Conservation (phyloP, 2,113 vertebrate species). For the Pogona vitticeps region DNA sequence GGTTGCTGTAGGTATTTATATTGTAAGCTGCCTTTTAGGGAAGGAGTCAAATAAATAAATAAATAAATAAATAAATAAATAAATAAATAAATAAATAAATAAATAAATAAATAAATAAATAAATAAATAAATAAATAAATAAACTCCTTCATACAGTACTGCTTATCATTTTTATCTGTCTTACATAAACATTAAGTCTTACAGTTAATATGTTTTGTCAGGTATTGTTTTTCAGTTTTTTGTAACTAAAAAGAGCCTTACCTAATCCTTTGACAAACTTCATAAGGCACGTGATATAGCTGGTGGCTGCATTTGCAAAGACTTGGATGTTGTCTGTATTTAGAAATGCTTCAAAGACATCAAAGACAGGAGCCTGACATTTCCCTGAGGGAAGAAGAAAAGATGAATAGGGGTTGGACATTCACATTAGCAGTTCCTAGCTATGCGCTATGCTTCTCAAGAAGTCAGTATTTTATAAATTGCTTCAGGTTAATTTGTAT, state of each 20-base stretch:
- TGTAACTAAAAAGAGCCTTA: constrained; percentile 53
- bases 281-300: constrained; percentile 99
- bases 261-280: constrained; percentile 98
- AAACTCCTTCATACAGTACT: too few species aligned
- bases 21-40: background rate
- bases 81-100: too few species aligned
- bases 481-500: background rate
- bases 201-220: background rate
- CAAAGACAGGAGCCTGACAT: constrained; percentile 93
- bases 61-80: too few species aligned
- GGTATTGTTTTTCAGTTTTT: background rate
- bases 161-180: too few species aligned
- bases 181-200: background rate
- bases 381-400: constrained; percentile 80
- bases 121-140: too few species aligned
- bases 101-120: too few species aligned
- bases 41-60: too few species aligned
- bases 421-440: background rate
- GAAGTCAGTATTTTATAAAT: background rate
- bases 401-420: background rate
- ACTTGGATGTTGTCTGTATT: constrained; percentile 98
- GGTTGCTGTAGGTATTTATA: background rate
- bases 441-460: background rate
- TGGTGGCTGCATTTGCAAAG: constrained; percentile 95
- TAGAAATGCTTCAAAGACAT: constrained; percentile 98